Base-by-base conservation (phyloP, 1,140 invertebrate species). In the Bombus haemorrhoidalis region DNA sequence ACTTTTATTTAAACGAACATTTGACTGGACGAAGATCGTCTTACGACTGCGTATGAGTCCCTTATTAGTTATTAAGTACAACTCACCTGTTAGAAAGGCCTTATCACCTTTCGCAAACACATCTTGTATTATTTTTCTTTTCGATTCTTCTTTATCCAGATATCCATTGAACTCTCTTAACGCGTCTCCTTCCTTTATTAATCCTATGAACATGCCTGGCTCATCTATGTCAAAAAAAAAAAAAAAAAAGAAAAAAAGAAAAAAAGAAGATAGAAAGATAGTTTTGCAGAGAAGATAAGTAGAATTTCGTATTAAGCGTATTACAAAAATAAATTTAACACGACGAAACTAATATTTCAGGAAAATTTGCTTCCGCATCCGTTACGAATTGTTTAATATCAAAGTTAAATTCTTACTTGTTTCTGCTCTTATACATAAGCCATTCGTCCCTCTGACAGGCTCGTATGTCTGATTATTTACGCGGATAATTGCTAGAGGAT, bases 191-290 rank as follows among this genome's bases (percentile, higher is more conserved):
- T 95, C 95, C 18, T 96, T 95, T 87, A 98, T 98, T 79, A 97
- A 96, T 3, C 97, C 98, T 39, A 98, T 96, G 89, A 98, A 96
- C 95, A 98, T 97, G 57, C 97, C 97, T 15, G 97, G 96, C 94
- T 98, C 97, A 86, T 97, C 96, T 96, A 84, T 5, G 81, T 83
- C 0, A 53, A 57, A 28, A 43, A 53, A 37, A 64, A 47, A 25
- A 13, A 41, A 28, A 53, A 68, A n/a, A n/a, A n/a, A n/a, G n/a
- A n/a, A n/a, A n/a, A n/a, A n/a, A n/a, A n/a, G n/a, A n/a, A n/a
- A n/a, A n/a, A n/a, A n/a, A n/a, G n/a, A n/a, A n/a, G n/a, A n/a
- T n/a, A n/a, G n/a, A 18, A 47, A 53, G 47, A 18, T 68, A 41
- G 25, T 69, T 34, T 10, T 2, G 18, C 47, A 34, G 0, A 32